Percentiles rank a stretch among this genome's conserved stretches.
phyloP scores from a whole-genome alignment of 2,797 vertebrate genomes.

The Oreortyx pictus region DNA sequence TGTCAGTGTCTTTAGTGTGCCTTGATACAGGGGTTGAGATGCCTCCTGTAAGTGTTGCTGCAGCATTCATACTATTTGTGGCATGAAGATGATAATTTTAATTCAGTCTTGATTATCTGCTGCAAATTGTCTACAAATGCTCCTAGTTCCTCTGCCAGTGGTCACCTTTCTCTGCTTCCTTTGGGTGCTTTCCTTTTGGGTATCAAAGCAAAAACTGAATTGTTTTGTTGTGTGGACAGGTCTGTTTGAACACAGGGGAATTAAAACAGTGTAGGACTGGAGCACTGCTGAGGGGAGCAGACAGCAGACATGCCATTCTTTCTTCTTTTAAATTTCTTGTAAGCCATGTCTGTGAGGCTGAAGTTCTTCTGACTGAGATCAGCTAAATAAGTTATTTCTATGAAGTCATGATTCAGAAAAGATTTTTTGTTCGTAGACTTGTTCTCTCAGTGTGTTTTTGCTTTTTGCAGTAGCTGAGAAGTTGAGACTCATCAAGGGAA shows the following conservation, averaged over 20 bases:
- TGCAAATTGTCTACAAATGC: neutral
- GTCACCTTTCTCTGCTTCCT: neutral
- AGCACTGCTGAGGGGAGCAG: neutral
- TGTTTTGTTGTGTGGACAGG: neutral
- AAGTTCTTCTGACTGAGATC: neutral
- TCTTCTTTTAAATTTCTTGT: neutral
- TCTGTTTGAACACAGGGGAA: neutral
- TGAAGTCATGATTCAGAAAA: neutral
- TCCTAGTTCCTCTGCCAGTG: neutral
- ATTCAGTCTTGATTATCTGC: neutral
- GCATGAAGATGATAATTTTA: neutral
- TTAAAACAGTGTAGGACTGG: neutral
- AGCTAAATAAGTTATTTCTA: neutral
- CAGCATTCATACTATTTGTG: neutral
- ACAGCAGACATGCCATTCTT: neutral
- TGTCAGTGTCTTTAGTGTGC: neutral
- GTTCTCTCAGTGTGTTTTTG: neutral
- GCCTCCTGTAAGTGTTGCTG: neutral
- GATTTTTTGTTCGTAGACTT: neutral
- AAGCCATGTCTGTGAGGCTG: neutral
- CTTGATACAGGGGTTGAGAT: neutral
- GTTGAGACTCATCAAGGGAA: neutral
- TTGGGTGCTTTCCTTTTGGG: neutral
- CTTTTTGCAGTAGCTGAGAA: neutral
- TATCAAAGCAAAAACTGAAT: neutral